Evolutionary conservation across 2,888 invertebrate species (phyloP), one percentile per base, ranked within the genome.

Genomic region (Plagodis dolabraria): DNA sequence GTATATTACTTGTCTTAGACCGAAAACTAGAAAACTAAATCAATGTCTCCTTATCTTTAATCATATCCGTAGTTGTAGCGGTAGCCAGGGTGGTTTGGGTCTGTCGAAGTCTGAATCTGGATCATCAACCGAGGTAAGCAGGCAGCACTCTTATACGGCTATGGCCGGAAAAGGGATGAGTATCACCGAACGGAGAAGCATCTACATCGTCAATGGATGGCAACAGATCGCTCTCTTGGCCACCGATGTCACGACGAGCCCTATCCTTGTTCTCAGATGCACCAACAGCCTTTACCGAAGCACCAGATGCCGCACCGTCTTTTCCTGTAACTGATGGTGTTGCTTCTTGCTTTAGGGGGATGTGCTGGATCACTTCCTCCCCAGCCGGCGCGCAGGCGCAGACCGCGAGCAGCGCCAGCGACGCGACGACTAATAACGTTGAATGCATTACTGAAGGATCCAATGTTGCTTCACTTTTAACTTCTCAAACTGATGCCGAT

Each of bases 281-380:
- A 85, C 80, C 87, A 85, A 70, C 82, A 85, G 38, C 85, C 80
- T 72, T 80, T 80, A 0, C 92, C 91, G 69, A 86, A 91, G 81
- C 91, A 90, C 87, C 90, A 89, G 86, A 91, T 45, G 36, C 83
- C 85, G 72, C 85, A 87, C 61, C 85, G 77, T 78, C 82, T 82
- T 75, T 85, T 84, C 77, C 87, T 80, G 79, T 92, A 92, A 73
- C 87, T 90, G 85, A 91, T 77, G 83, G 92, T 92, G 80, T 92
- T 89, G 69, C 80, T 70, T 78, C 87, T 70, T 64, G 78, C 74
- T 86, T 92, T 87, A 71, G 76, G 36, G 88, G 89, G 67, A 92
- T 89, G 77, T 83, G 86, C 76, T 91, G 85, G 78, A 92, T 90
- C 83, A 85, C 88, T 65, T 88, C 87, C 75, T 77, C 78, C 58